Evolutionary conservation across 2,888 invertebrate species (phyloP), one percentile per base, ranked within the genome.

Genomic region (Dryocosmus kuriphilus): DNA sequence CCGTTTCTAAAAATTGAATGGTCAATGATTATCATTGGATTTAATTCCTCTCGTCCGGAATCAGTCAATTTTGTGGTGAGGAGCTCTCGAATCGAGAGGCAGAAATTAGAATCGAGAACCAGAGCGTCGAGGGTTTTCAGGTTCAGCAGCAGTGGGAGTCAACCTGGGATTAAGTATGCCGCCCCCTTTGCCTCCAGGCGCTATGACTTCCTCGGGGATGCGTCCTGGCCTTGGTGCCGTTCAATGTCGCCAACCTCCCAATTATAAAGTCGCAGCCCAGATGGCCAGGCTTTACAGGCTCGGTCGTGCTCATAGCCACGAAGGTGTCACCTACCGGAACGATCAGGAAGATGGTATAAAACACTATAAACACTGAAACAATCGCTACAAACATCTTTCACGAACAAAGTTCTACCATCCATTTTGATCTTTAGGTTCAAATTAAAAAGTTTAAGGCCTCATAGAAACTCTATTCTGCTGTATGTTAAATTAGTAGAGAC

Each of bases 191-290:
- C 90, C 89, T 19, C 88, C 88, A 30, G 73, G 75, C 57, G 74
- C 51, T 16, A 24, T 79, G 75, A 51, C 80, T 67, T 82, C 84
- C 74, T 79, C 82, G 67, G 82, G 84, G 81, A 86, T 88, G 85
- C 86, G 90, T 78, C 81, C 88, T 24, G 88, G 88, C 60, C 74
- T 85, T 62, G 85, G 85, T 78, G 78, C 82, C 46, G 80, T 83
- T n/a, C 90, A 89, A 80, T 90, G 89, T 80, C 94, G 96, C 90
- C 96, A 96, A 88, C 96, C 96, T 77, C 96, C 96, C 60, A 95
- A 96, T 75, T 97, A 97, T 93, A 96, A 95, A 89, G 94, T 97
- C 84, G 97, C 97, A 74, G 96, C 97, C 76, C 97, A 97, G 90
- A 96, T 97, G 94, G 96, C 97, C 86, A 94, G 97, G 81, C 93